These are phyloP conservation scores for Bufo gargarizans DNA, from an alignment of 2,113 vertebrate species.

Conservation along the genomic window DNA sequence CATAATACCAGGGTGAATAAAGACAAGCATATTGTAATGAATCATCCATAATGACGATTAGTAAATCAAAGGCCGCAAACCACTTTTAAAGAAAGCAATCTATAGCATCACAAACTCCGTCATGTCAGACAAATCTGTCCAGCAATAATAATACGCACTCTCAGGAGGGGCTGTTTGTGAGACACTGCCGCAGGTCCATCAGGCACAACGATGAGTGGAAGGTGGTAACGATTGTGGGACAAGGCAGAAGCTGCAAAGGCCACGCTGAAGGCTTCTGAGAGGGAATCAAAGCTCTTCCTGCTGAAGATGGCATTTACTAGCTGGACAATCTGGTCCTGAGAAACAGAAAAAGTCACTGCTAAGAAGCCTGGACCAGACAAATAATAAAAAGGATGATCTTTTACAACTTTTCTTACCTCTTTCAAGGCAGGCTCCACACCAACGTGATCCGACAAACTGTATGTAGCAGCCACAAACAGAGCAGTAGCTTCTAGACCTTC, in stretches of 20 bases:
- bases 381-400: no score
- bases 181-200: slow-evolving; percentile 85
- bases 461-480: slow-evolving; percentile 90
- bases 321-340: slow-evolving; percentile 94
- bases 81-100: no score
- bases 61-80: no score
- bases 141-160: slow-evolving; percentile 72
- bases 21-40: no score
- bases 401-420: slow-evolving; percentile 75
- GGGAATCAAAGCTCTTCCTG: slow-evolving; percentile 91
- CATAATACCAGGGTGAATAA: no score
- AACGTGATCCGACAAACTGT: slow-evolving; percentile 90
- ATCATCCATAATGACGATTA: no score
- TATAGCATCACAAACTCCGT: no score
- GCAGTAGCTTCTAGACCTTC: slow-evolving; percentile 95
- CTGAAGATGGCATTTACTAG: slow-evolving; percentile 94
- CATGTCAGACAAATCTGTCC: no score
- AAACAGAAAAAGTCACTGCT: background rate
- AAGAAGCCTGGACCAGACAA: background rate
- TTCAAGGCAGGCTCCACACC: slow-evolving; percentile 92
- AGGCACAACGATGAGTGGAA: slow-evolving; percentile 83
- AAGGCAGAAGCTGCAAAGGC: slow-evolving; percentile 83
- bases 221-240: slow-evolving; percentile 88
- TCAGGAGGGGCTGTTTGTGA: slow-evolving; percentile 85
- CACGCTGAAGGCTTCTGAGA: slow-evolving; percentile 91